Evolutionary conservation across 2,113 vertebrate genomes (phyloP), one percentile per base, ranked within the genome.

Genomic region (chimpanzee (Pan troglodytes)): DNA sequence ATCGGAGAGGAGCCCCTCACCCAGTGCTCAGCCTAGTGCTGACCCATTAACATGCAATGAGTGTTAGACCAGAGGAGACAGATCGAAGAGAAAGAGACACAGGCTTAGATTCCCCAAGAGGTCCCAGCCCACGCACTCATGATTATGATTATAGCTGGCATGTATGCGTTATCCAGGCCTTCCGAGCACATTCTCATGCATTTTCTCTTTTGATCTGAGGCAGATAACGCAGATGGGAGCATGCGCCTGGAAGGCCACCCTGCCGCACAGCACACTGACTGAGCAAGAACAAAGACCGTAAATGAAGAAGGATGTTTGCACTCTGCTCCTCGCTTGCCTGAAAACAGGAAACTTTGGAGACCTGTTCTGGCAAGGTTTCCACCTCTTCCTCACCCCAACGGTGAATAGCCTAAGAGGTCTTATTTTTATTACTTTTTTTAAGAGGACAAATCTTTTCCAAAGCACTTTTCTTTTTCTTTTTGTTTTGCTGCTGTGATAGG

Each of bases 221-320:
- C 87, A 96, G 97, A 96, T 97, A 97, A 86, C 50, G 25, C 86
- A 40, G 96, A 57, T 5, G 22, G 96, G 89, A 89, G 92, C 93
- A 70, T 72, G 93, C 67, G 6, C 88, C 72, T 23, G 81, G 32
- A 84, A 85, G 97, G 96, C 97, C 96, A 88, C 95, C 97, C 97
- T 61, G 88, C 8, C 1, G 59, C 50, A 73, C 57, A 25, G 92
- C 96, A 97, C 97, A 95, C 96, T 97, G 96, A 75, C 95, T 97
- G 96, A 97, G 92, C 97, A 97, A 95, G 97, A 97, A 98, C 97
- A 98, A 98, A 97, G 97, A 4, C 91, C 40, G 3, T 91, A 81
- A 92, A 91, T 1, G 96, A 48, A 93, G 92, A 68, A 93, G 96
- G 97, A 96, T 97, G 96, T 97, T 97, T 97, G 97, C 96, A 78